These are phyloP conservation scores for Euzophera pinguis DNA, from an alignment of 2,888 invertebrate species.

Conservation along the genomic window DNA sequence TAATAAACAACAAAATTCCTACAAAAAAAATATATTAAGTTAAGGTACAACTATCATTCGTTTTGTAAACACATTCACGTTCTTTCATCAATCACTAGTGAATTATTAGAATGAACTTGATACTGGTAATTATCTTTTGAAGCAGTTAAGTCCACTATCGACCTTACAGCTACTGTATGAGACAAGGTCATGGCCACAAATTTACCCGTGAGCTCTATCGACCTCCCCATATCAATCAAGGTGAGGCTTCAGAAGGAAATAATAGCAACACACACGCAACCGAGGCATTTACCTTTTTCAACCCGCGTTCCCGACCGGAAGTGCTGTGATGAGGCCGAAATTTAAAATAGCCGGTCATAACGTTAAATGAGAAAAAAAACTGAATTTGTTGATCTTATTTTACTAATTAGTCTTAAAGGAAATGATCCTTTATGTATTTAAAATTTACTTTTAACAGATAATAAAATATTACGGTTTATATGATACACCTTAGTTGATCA, in stretches of 20 bases:
- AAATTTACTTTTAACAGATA: too few relatives aligned
- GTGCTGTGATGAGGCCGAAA: neutral
- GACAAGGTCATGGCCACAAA: slow-evolving; percentile 42
- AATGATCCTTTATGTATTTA: too few relatives aligned
- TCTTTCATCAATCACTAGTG: slow-evolving; percentile 16
- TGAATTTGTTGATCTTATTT: too few relatives aligned
- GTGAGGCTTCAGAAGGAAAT: slow-evolving; percentile 54
- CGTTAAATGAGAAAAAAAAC: neutral
- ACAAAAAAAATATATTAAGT: too few relatives aligned
- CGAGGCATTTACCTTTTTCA: slow-evolving; percentile 38
- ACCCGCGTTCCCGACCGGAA: slow-evolving; percentile 9
- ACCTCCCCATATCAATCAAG: slow-evolving; percentile 53
- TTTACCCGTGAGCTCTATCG: slow-evolving; percentile 47
- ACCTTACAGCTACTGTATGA: neutral
- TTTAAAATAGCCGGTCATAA: neutral
- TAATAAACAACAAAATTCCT: too few relatives aligned
- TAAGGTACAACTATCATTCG: too few relatives aligned
- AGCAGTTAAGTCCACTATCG: slow-evolving; percentile 15
- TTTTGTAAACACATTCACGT: neutral
- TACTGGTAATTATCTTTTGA: slow-evolving; percentile 22
- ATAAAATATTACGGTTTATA: too few relatives aligned
- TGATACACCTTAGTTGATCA: too few relatives aligned
- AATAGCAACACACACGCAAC: slow-evolving; percentile 60
- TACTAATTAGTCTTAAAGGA: too few relatives aligned
- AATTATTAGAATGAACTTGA: slow-evolving; percentile 23